Evolutionary conservation across 2,113 vertebrate genomes (phyloP).

Genomic region (Chamaea fasciata): DNA sequence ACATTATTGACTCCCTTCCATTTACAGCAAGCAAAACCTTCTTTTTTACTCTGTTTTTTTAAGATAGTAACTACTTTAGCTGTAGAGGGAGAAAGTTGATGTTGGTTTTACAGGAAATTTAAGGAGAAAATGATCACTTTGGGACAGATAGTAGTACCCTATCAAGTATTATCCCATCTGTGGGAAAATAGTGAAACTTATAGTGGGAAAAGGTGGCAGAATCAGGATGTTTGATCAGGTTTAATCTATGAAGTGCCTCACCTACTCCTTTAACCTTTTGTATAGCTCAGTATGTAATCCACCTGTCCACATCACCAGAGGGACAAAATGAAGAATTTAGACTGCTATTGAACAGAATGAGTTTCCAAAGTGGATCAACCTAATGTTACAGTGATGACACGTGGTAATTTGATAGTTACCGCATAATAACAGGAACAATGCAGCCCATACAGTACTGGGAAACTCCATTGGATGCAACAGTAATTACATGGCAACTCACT

Average conservation of each 20-base stretch:
- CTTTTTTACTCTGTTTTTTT: conserved; percentile 32
- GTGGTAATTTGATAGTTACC: conserved; percentile 57
- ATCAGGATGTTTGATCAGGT: conserved; percentile 18
- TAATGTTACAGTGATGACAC: conserved; percentile 59
- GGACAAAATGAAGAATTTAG: conserved; percentile 46
- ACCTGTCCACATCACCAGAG: conserved; percentile 27
- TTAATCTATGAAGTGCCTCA: conserved; percentile 43
- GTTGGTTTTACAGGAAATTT: conserved; percentile 45
- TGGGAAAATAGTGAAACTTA: conserved; percentile 8
- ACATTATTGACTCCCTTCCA: background rate
- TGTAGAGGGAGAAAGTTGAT: conserved; percentile 20
- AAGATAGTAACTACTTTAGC: background rate
- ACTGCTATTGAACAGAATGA: conserved; percentile 26
- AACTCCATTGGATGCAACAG: background rate
- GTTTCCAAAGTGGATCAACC: conserved; percentile 53
- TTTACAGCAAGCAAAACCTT: conserved; percentile 20
- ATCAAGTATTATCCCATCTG: conserved; percentile 48
- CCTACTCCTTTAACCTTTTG: conserved; percentile 35
- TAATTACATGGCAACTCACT: conserved; percentile 22
- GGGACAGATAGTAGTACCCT: conserved; percentile 45
- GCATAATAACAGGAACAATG: conserved; percentile 41
- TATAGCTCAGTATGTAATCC: background rate
- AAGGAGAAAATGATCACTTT: conserved; percentile 51
- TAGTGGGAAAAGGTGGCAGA: conserved; percentile 25
- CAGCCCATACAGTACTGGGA: background rate